phyloP scores from a whole-genome alignment of 2,888 invertebrate species.

The Spodoptera exigua region DNA sequence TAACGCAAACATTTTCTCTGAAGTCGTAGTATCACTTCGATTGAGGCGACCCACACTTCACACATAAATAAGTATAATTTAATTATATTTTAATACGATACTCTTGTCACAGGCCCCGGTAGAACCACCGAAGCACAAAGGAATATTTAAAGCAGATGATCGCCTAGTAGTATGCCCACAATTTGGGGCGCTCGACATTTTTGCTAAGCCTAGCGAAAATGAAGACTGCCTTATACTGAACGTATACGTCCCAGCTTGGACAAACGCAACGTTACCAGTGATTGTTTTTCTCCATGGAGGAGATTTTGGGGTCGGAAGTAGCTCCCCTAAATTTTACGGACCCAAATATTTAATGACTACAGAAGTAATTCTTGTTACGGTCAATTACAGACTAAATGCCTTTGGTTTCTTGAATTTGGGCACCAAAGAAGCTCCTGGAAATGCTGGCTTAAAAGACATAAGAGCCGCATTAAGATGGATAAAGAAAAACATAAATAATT shows the following conservation, averaged over 20 bases:
- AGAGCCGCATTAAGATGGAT: constrained; percentile 84
- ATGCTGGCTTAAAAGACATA: constrained; percentile 85
- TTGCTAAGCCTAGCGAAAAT: constrained; percentile 80
- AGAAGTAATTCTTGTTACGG: constrained; percentile 81
- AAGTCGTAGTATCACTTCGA: too few species aligned
- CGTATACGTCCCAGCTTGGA: constrained; percentile 74
- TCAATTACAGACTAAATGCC: constrained; percentile 86
- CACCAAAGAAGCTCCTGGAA: constrained; percentile 80
- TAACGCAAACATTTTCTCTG: too few species aligned
- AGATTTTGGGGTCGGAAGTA: constrained; percentile 82
- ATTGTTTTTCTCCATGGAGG: constrained; percentile 88
- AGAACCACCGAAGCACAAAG: constrained; percentile 72
- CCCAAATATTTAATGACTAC: constrained; percentile 84
- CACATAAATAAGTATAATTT: too few species aligned
- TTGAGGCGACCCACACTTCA: too few species aligned
- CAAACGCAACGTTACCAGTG: constrained; percentile 75
- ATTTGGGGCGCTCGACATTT: constrained; percentile 77
- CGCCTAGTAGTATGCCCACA: constrained; percentile 80
- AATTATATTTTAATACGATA: too few species aligned
- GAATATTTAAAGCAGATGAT: constrained; percentile 78
- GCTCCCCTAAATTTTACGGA: constrained; percentile 79
- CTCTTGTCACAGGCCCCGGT: constrained; percentile 71
- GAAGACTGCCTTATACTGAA: constrained; percentile 86
- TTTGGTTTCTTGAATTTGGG: constrained; percentile 85
- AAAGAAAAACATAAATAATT: constrained; percentile 75